Base-by-base conservation (phyloP, 2,113 vertebrate species). In the Silurus meridionalis region DNA sequence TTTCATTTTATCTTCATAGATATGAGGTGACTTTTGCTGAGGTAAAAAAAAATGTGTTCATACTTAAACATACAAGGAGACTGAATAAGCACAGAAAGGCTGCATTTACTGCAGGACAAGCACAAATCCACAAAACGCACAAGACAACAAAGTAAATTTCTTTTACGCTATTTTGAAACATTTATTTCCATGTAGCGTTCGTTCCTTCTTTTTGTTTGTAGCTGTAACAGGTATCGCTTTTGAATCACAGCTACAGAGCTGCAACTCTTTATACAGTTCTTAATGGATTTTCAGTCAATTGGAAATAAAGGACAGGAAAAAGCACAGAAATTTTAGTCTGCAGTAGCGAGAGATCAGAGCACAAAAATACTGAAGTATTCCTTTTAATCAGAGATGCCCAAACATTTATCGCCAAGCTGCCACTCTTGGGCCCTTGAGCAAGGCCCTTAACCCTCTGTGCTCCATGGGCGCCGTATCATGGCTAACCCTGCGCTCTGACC, bases 311-410 rank as follows among this genome's bases (percentile, higher is more conserved):
- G 48, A 23, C 8, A 11, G 6, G 46, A 5, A 75, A 75, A 50
- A 75, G 11, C 10, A 14, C 0, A 53, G n/a, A 78, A 57, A 57
- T 57, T 57, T 4, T 28, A 6, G 11, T 28, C 6, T 5, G 15
- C 15, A 58, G 21, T 25, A 69, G 25, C 11, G 13, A 50, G 21
- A 25, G 50, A 53, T 77, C 74, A 53, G 50, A 77, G 37, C 37
- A 6, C 14, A 15, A 48, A n/a, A 77, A 77, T 77, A 25, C 74
- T 77, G 74, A 13, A 77, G 50, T 77, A 55, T 77, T 77, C 74
- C 74, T 55, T 55, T 25, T 5, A 55, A 55, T 74, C 37, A 37
- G 37, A 37, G 37, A 37, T 37, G 37, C 37, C 37, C 37, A 37
- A 37, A 37, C 37, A 37, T 37, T 3, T 37, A 37, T 37, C 37